Percentiles rank a stretch among this genome's conserved stretches.
phyloP scores from a whole-genome alignment of 2,888 invertebrate genomes.

The Agelastica alni region DNA sequence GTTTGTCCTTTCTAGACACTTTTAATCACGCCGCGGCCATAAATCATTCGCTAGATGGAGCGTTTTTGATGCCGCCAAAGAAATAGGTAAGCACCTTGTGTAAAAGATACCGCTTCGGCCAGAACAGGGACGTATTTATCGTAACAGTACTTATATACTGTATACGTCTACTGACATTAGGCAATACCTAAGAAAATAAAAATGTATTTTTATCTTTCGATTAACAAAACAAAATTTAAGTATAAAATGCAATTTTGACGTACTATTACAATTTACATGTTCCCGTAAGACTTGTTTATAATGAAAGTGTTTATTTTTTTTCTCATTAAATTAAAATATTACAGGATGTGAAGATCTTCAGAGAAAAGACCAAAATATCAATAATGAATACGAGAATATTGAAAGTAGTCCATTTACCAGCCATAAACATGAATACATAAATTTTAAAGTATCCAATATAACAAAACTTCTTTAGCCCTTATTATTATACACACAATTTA shows the following conservation, averaged over 20 bases:
- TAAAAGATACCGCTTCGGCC: too few relatives aligned
- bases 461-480: conserved; percentile 3
- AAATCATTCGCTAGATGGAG: too few relatives aligned
- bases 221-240: too few relatives aligned
- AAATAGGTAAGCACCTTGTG: too few relatives aligned
- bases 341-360: conserved; percentile 30
- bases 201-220: background rate
- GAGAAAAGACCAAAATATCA: conserved; percentile 22
- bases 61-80: too few relatives aligned
- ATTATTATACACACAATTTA: background rate
- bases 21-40: too few relatives aligned
- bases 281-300: too few relatives aligned
- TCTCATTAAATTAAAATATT: conserved; percentile 8
- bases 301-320: background rate
- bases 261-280: too few relatives aligned
- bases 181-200: background rate
- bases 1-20: too few relatives aligned
- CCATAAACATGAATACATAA: conserved; percentile 48
- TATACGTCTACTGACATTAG: background rate
- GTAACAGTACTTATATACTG: too few relatives aligned
- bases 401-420: conserved; percentile 22
- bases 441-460: conserved; percentile 43
- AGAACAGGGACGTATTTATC: too few relatives aligned
- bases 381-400: conserved; percentile 46
- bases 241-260: too few relatives aligned